Percentiles rank a stretch among this genome's conserved stretches.
These are phyloP conservation scores for Drosophila monieri DNA, from an alignment of 2,888 invertebrate species.

Conservation along the genomic window DNA sequence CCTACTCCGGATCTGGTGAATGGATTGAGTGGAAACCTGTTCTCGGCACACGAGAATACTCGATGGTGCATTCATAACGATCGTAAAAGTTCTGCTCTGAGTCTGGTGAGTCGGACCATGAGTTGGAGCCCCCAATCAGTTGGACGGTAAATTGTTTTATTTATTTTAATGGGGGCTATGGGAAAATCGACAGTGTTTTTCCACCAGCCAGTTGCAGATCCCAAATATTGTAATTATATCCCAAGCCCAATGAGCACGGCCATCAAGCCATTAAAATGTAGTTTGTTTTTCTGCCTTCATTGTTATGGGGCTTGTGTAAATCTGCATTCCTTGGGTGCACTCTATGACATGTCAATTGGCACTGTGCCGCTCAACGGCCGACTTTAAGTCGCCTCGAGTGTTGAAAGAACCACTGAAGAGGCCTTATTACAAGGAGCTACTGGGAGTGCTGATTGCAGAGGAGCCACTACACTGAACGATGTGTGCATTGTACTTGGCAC, in stretches of 20 bases:
- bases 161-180: neutral
- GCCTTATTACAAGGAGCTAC: conserved; percentile 32
- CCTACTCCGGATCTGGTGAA: conserved; percentile 27
- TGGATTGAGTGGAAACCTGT: conserved; percentile 69
- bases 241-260: neutral
- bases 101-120: neutral
- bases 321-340: neutral
- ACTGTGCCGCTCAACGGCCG: conserved; percentile 15
- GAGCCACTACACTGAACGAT: conserved; percentile 10
- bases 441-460: conserved; percentile 30
- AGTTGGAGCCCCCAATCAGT: conserved; percentile 9
- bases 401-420: conserved; percentile 64
- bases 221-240: neutral
- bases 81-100: conserved; percentile 8
- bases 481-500: conserved; percentile 33
- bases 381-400: conserved; percentile 58
- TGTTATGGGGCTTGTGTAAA: neutral
- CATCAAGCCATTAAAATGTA: neutral
- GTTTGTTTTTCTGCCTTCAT: neutral
- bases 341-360: conserved; percentile 25
- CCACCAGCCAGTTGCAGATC: neutral
- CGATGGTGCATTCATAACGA: conserved; percentile 32
- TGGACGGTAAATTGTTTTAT: conserved; percentile 3
- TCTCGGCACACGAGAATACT: conserved; percentile 40
- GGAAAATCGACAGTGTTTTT: neutral